These are phyloP conservation scores for Hydrozoanthus tunicans DNA, from an alignment of 64 coral and sea anemone species.

Conservation along the genomic window DNA sequence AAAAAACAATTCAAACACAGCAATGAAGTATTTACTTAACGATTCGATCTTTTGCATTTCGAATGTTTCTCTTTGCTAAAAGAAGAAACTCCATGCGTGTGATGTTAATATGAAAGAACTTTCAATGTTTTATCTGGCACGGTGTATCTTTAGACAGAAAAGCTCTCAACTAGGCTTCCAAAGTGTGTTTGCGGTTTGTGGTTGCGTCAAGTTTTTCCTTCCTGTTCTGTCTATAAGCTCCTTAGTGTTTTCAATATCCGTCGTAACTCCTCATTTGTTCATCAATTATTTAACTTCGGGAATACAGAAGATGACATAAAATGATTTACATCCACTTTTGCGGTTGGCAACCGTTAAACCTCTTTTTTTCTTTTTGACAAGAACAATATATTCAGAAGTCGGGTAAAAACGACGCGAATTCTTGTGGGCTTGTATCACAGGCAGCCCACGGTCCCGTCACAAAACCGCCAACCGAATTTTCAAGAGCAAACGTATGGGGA, in stretches of 20 bases:
- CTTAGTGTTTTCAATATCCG: background rate
- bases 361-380: no score
- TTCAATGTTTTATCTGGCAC: no score
- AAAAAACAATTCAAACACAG: background rate
- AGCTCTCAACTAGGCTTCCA: background rate
- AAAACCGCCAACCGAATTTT: no score
- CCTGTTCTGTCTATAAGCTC: background rate
- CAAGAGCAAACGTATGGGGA: no score
- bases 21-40: background rate
- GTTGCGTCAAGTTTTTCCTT: background rate
- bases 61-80: background rate
- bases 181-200: background rate
- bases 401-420: no score
- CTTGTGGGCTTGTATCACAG: no score
- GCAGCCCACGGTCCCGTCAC: no score
- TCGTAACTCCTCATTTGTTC: no score
- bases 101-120: background rate
- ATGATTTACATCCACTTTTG: background rate
- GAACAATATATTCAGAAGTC: no score
- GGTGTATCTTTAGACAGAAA: background rate
- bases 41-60: background rate
- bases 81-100: background rate
- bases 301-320: background rate
- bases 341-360: background rate
- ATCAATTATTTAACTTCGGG: background rate